phyloP scores from a whole-genome alignment of 1,140 invertebrate species.

The Bombus polaris region DNA sequence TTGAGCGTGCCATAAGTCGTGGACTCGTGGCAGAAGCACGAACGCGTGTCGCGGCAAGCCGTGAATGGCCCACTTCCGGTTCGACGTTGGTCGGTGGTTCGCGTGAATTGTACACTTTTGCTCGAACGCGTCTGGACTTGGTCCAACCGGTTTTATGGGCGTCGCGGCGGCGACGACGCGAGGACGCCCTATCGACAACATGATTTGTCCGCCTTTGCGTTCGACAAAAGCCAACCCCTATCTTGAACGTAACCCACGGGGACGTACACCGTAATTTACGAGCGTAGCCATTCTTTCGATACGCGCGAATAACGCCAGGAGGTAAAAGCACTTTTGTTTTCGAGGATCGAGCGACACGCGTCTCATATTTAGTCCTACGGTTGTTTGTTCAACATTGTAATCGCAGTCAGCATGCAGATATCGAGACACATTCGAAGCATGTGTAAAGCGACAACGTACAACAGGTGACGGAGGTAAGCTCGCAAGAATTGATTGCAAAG shows the following conservation, averaged over 20 bases:
- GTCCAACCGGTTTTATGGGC: conserved; percentile 66
- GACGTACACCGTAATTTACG: conserved; percentile 29
- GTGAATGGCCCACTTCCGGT: conserved; percentile 60
- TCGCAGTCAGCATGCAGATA: neutral
- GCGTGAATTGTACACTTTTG: conserved; percentile 54
- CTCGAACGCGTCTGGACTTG: conserved; percentile 59
- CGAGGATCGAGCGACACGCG: neutral
- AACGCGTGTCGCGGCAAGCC: conserved; percentile 23
- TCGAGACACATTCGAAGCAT: conserved; percentile 12
- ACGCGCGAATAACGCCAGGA: neutral
- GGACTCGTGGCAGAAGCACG: neutral
- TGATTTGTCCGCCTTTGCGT: conserved; percentile 61
- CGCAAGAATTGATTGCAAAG: conserved; percentile 18
- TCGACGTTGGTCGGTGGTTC: conserved; percentile 13
- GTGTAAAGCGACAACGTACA: conserved; percentile 30
- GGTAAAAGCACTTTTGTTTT: neutral
- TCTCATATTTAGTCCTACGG: neutral
- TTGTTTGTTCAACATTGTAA: neutral
- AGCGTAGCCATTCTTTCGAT: conserved; percentile 7
- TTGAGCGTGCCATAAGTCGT: conserved; percentile 26
- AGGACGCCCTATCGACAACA: conserved; percentile 57
- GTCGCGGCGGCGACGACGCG: conserved; percentile 49
- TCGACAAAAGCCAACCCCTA: conserved; percentile 42
- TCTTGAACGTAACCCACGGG: conserved; percentile 22
- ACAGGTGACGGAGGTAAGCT: conserved; percentile 40